Evolutionary conservation across 2,113 vertebrate species (phyloP).

Genomic region (Caranx melampygus): DNA sequence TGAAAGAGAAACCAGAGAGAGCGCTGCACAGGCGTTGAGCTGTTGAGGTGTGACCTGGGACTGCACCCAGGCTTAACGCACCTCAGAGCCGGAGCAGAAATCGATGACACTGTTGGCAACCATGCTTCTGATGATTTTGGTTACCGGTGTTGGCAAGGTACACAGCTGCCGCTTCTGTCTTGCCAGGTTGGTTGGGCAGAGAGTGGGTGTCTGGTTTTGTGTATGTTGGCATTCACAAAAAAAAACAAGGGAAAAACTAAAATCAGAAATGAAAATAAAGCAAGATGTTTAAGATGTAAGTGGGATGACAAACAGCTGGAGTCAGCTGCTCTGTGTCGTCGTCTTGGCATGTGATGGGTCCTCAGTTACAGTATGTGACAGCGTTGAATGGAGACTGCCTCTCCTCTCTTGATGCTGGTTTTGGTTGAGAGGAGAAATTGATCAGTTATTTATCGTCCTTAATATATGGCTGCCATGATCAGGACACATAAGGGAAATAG

Average conservation of each 20-base stretch:
- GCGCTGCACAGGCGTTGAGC: conserved; percentile 5
- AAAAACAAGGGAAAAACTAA: background rate
- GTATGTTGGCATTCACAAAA: background rate
- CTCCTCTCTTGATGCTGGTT: conserved; percentile 31
- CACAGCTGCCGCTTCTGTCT: conserved; percentile 20
- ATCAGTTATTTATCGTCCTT: conserved; percentile 53
- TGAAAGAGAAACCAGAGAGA: conserved; percentile 55
- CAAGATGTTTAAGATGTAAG: conserved; percentile 26
- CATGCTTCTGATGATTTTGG: conserved; percentile 39
- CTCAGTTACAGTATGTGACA: conserved; percentile 31
- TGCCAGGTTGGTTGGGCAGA: conserved; percentile 1
- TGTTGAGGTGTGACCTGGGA: conserved; percentile 62
- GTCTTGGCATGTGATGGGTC: conserved; percentile 7
- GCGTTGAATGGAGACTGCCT: conserved; percentile 35
- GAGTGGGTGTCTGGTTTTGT: background rate
- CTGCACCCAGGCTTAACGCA: conserved; percentile 24
- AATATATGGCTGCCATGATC: conserved; percentile 32
- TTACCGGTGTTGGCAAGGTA: background rate
- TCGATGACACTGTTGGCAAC: conserved; percentile 52
- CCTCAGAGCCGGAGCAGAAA: conserved; percentile 38
- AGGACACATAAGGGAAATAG: background rate
- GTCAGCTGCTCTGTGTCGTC: conserved; percentile 39
- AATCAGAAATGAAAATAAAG: conserved; percentile 16
- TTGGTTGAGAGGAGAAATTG: conserved; percentile 37
- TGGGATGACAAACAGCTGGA: conserved; percentile 49